Base-by-base conservation (phyloP, 2,113 vertebrate species). In the Garra rufa region DNA sequence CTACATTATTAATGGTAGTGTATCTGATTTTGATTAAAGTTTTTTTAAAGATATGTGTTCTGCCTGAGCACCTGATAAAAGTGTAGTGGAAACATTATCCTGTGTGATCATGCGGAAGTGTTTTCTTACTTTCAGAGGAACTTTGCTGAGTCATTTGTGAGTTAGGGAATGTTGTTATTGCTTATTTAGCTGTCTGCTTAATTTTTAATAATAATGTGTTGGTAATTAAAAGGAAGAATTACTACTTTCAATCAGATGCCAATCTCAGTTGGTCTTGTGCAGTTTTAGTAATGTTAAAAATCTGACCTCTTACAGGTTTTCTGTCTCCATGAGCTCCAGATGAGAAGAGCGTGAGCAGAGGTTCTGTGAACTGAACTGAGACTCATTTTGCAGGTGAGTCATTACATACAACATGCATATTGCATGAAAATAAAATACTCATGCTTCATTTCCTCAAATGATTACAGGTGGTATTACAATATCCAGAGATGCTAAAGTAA, bases 381-480 rank as follows among this genome's bases (percentile, higher is more conserved):
- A 77, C 85, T 82, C 38, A 75, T 77, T 86, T 87, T 82, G 73
- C 41, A 28, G 90, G 90, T 91, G 85, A 93, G 91, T 88, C 86
- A 41, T 76, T 26, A 48, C 41, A 9, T n/a, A n/a, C n/a, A n/a
- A 41, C 38, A 41, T 41, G 38, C 8, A 34, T 48, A 78, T 17
- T 41, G 38, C 52, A 55, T 55, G 52, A n/a, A 55, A 55, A n/a
- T 55, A 3, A 34, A 34, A 34, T 34, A 34, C 34, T 34, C 34
- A 34, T 34, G 2, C 34, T 19, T 3, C 0, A 8, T 15, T 71
- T 44, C 1, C 41, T 44, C 41, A 44, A 24, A n/a, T 24, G 34
- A 21, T 71, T 44, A 24, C 13, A 3, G 19, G 3, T 24, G 10
- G 2, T 13, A 14, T 6, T 71, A 24, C 44, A 24, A 6, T 71